A percentile compares a stretch with the other conserved stretches of the same genome.
phyloP scores from a whole-genome alignment of 2,113 vertebrate species.

The Halichoerus grypus region DNA sequence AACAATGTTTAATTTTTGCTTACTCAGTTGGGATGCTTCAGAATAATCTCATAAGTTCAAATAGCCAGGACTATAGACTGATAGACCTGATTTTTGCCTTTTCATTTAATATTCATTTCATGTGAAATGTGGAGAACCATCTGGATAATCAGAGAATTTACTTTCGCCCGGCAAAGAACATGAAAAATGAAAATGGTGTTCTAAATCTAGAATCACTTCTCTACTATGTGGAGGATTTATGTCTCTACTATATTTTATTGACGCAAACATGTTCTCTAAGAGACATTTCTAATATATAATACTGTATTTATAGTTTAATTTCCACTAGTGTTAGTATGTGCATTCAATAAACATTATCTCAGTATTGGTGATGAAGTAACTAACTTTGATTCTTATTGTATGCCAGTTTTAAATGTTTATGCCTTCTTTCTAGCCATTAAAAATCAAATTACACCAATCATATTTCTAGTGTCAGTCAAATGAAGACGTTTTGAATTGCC shows the following conservation, averaged over 20 bases:
- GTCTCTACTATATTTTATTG: neutral
- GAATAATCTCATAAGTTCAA: neutral
- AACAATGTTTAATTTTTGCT: constrained; percentile 21
- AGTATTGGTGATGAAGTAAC: neutral
- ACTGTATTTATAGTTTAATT: neutral
- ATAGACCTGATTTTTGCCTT: neutral
- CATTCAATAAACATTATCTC: neutral
- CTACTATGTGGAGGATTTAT: neutral
- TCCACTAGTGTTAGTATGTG: neutral
- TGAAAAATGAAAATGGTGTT: constrained; percentile 12
- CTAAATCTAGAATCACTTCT: constrained; percentile 24
- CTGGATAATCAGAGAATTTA: constrained; percentile 28
- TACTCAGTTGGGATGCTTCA: neutral
- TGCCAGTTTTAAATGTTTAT: neutral
- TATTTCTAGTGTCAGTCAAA: constrained; percentile 8
- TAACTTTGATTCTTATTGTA: neutral
- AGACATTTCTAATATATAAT: neutral
- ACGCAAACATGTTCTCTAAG: neutral
- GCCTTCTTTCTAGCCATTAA: neutral
- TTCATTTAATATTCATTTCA: constrained; percentile 41
- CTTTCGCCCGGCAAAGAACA: neutral
- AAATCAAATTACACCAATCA: neutral
- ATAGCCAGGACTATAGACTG: neutral
- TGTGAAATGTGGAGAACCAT: constrained; percentile 19
- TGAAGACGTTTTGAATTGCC: neutral